Evolutionary conservation across 2,797 vertebrate species (phyloP).

Genomic region (Eurystomus glaucurus): DNA sequence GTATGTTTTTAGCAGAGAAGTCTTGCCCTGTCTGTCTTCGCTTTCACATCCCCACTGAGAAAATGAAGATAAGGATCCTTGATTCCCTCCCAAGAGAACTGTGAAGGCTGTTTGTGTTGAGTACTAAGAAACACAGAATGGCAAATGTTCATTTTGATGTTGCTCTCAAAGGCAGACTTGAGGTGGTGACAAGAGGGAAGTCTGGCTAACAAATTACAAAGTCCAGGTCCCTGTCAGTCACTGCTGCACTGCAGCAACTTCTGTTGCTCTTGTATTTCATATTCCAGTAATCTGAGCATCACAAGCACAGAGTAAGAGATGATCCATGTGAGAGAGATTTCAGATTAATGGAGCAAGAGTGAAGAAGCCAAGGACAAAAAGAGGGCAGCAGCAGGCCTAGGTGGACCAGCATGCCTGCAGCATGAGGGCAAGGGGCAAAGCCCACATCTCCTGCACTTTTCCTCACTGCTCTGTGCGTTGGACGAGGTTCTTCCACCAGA

Average conservation of each 20-base stretch:
- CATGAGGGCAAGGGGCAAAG: background rate
- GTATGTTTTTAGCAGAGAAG: background rate
- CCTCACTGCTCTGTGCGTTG: rapidly evolving
- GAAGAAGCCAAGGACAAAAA: background rate
- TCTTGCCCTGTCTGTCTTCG: conserved; percentile 2
- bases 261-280: background rate
- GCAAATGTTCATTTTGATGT: background rate
- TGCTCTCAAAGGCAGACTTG: background rate
- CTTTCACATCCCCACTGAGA: background rate
- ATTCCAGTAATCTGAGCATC: background rate
- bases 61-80: background rate
- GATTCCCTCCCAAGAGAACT: background rate
- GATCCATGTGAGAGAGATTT: background rate
- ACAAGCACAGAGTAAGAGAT: background rate
- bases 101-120: background rate
- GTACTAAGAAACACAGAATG: background rate
- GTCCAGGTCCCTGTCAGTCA: background rate
- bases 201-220: background rate
- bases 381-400: background rate
- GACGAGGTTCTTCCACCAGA: background rate
- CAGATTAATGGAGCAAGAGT: background rate
- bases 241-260: background rate
- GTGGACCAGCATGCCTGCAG: background rate
- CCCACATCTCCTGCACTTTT: background rate
- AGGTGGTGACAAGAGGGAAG: background rate